Evolutionary conservation across 2,888 invertebrate species (phyloP), one percentile per base, ranked within the genome.

Genomic region (Drosophila mimetica): DNA sequence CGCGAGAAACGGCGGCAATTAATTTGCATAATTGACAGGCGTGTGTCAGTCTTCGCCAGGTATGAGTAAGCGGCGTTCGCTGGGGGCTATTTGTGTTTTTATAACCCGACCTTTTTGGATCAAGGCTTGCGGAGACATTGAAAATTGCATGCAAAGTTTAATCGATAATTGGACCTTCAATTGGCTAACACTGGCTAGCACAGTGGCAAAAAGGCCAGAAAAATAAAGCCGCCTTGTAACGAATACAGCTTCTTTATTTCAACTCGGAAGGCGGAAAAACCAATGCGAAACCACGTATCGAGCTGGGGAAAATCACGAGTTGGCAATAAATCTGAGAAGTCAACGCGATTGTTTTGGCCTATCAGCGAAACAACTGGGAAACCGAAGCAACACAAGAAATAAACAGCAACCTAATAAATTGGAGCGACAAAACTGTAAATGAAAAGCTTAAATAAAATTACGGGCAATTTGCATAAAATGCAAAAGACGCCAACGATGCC

Each of bases 101-200:
- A 32, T 52, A 52, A 41, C 34, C 41, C 54, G 54, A 60, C 75
- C 50, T 71, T 74, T 77, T 78, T 77, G 41, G 82, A 86, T 79
- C 86, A 82, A 82, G 82, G 80, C 57, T 76, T 52, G 71, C 48
- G 53, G 66, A 71, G 86, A 83, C 84, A 86, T 83, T 86, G 86
- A 83, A 86, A 86, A 76, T 55, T 73, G 75, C 80, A 78, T 65
- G 76, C 80, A 76, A 86, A 82, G 86, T 82, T 82, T 78, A 82
- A 82, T 82, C 59, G 74, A 71, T 50, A 74, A 46, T 36, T 67
- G 57, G 55, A 67, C 70, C 70, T 70, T 70, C 71, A 70, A 50
- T 61, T 51, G 41, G 54, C 39, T 28, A 64, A 44, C 65, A 66
- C 47, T 53, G 53, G 66, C 54, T 42, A 44, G 71, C 71, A 47